Conservation (phyloP, 2,888 invertebrate species). For the Phaedon cochleariae region DNA sequence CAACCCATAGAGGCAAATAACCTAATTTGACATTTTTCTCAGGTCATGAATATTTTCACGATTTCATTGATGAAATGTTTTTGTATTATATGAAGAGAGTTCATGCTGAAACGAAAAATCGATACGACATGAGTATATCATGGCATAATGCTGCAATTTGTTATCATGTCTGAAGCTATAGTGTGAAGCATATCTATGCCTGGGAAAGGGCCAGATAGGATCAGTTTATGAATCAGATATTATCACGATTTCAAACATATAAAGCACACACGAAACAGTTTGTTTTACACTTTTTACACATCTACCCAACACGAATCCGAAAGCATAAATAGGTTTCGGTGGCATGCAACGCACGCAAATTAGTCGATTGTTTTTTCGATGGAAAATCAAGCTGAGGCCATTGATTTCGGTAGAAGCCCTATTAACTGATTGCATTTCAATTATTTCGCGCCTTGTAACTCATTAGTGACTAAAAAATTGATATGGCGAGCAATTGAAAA, state of each 20-base stretch:
- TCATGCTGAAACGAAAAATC: too few species aligned
- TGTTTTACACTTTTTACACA: not conserved
- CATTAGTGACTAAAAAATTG: too few species aligned
- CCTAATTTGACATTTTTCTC: too few species aligned
- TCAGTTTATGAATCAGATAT: not conserved
- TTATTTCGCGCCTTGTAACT: not conserved
- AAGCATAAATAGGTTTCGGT: not conserved
- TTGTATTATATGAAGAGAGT: too few species aligned
- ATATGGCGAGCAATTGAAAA: too few species aligned
- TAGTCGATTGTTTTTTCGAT: not conserved
- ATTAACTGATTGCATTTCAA: not conserved
- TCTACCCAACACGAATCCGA: not conserved
- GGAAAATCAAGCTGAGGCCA: not conserved
- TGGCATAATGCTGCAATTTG: too few species aligned
- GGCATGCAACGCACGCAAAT: not conserved
- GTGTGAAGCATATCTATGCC: not conserved
- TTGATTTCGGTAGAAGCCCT: not conserved
- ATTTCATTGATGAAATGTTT: too few species aligned
- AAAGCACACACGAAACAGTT: not conserved
- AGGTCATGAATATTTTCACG: too few species aligned
- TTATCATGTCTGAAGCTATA: too few species aligned
- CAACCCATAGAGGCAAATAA: too few species aligned
- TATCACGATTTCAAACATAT: not conserved
- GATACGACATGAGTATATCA: too few species aligned
- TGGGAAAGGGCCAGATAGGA: not conserved